Conservation (phyloP, 2,113 vertebrate genomes). For the Callocephalon fimbriatum region DNA sequence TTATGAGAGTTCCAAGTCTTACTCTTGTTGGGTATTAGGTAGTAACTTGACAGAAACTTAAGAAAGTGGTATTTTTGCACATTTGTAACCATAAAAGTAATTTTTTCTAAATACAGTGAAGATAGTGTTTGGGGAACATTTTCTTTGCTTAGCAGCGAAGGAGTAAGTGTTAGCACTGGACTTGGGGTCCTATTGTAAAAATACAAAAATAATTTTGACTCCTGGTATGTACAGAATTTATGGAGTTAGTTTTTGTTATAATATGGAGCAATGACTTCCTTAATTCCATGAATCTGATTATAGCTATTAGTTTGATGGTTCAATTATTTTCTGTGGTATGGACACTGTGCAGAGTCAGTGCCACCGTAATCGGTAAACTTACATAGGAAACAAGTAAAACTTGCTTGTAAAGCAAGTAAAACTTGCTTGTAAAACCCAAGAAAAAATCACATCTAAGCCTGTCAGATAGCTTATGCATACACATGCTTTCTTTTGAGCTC, state of each 20-base stretch:
- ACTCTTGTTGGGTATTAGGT: constrained; percentile 38
- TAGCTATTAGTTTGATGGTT: neutral
- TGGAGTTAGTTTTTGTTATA: neutral
- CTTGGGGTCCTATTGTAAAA: neutral
- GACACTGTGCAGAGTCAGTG: neutral
- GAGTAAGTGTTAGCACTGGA: neutral
- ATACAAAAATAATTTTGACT: neutral
- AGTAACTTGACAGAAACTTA: constrained; percentile 63
- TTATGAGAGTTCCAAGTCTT: constrained; percentile 49
- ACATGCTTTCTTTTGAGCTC: neutral
- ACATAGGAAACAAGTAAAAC: neutral
- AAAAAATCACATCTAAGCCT: neutral
- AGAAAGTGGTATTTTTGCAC: constrained; percentile 47
- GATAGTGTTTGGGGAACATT: neutral
- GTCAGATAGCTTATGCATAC: neutral
- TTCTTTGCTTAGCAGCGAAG: neutral
- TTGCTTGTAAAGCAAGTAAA: neutral
- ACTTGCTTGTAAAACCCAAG: neutral
- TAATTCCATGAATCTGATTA: neutral
- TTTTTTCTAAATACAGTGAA: neutral
- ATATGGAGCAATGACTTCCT: neutral
- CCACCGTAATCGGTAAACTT: neutral
- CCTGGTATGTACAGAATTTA: neutral
- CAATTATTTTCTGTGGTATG: neutral
- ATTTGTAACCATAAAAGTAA: constrained; percentile 5